A percentile compares a stretch with the other conserved stretches of the same genome.
Evolutionary conservation across 2,888 invertebrate genomes (phyloP).

Genomic region (Lasioglossum zephyrum): DNA sequence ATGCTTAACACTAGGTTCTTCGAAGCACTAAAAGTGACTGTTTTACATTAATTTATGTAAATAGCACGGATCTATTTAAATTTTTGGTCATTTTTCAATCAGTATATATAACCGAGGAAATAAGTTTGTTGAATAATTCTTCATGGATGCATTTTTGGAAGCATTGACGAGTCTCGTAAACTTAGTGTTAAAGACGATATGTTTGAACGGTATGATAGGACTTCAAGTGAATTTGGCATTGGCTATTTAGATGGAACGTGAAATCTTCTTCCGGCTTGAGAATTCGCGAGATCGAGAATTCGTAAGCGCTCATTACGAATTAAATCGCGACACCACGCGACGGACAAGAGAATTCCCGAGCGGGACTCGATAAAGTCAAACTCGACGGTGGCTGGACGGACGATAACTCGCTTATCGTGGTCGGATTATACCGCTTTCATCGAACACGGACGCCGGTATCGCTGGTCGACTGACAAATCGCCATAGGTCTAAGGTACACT

Average conservation of each 20-base stretch:
- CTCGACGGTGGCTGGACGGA: constrained; percentile 61
- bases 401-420: constrained; percentile 77
- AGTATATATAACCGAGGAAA: too few species aligned
- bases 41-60: too few species aligned
- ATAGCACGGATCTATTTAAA: too few species aligned
- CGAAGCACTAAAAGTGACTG: too few species aligned
- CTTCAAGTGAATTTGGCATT: background rate
- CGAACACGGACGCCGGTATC: constrained; percentile 59
- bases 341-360: constrained; percentile 44
- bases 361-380: constrained; percentile 68
- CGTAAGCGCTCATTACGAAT: constrained; percentile 50
- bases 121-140: too few species aligned
- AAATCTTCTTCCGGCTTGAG: constrained; percentile 30
- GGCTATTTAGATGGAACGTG: constrained; percentile 20
- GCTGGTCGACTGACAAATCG: constrained; percentile 58
- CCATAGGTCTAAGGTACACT: constrained; percentile 31
- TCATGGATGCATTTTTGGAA: too few species aligned
- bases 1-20: too few species aligned
- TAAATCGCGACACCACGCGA: constrained; percentile 52
- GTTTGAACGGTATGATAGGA: background rate
- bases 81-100: too few species aligned
- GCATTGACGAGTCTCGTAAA: too few species aligned
- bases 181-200: too few species aligned
- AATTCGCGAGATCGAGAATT: constrained; percentile 28
- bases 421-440: constrained; percentile 72